Conservation (phyloP, 2,888 invertebrate species). For the Dicycla oo region DNA sequence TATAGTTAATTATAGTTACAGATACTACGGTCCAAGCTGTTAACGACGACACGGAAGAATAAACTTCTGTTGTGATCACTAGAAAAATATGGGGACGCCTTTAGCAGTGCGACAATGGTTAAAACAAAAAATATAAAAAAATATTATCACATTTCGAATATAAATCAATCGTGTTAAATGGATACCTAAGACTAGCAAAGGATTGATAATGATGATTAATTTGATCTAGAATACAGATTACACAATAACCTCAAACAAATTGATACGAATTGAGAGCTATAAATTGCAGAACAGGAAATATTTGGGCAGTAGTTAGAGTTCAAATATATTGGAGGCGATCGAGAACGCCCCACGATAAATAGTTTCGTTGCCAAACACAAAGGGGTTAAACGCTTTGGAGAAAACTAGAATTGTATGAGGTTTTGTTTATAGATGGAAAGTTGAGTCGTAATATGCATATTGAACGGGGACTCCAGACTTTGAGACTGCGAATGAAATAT, state of each 20-base stretch:
- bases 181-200: neutral
- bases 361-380: slow-evolving; percentile 73
- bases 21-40: too few species aligned
- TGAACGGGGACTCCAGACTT: slow-evolving; percentile 6
- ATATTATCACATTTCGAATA: neutral
- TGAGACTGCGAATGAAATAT: slow-evolving; percentile 3
- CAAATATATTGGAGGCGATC: slow-evolving; percentile 65
- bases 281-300: slow-evolving; percentile 66
- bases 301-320: slow-evolving; percentile 62
- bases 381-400: slow-evolving; percentile 59
- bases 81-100: neutral
- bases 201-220: slow-evolving; percentile 38
- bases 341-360: slow-evolving; percentile 75
- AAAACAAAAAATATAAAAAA: neutral
- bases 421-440: slow-evolving; percentile 38
- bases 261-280: slow-evolving; percentile 79
- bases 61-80: neutral
- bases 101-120: neutral
- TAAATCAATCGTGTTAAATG: neutral
- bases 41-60: neutral
- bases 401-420: slow-evolving; percentile 53
- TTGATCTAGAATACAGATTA: slow-evolving; percentile 35
- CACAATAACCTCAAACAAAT: slow-evolving; percentile 72
- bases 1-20: too few species aligned
- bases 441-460: slow-evolving; percentile 27